Evolutionary conservation across 2,113 vertebrate species (phyloP).

Genomic region (Thryonomys swinderianus): DNA sequence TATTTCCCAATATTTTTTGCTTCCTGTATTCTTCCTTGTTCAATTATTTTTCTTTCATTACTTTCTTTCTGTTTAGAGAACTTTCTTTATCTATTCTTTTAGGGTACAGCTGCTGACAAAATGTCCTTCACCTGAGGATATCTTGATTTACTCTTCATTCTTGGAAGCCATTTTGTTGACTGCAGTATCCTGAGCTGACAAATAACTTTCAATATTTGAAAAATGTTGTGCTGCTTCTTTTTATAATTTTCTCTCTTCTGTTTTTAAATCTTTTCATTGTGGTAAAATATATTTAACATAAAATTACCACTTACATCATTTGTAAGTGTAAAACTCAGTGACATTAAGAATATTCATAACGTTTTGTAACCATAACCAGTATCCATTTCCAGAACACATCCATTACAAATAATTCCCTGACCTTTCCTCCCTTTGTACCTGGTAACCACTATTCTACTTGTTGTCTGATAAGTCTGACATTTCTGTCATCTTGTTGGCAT

Average conservation of each 20-base stretch:
- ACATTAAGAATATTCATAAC: not conserved
- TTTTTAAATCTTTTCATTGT: not conserved
- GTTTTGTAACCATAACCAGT: not conserved
- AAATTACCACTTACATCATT: constrained; percentile 34
- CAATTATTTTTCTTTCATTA: not conserved
- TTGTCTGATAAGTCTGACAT: constrained; percentile 14
- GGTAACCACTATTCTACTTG: constrained; percentile 6
- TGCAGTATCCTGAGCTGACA: not conserved
- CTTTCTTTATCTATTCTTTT: constrained; percentile 27
- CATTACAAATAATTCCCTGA: not conserved
- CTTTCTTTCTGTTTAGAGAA: not conserved
- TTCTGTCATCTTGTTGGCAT: constrained; percentile 10
- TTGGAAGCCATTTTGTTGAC: constrained; percentile 4
- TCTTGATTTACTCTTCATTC: constrained; percentile 15
- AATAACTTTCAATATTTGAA: not conserved
- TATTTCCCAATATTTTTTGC: constrained; percentile 12
- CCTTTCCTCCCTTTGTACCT: not conserved
- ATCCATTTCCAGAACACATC: constrained; percentile 15
- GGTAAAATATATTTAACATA: constrained; percentile 19
- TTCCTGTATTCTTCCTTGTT: not conserved
- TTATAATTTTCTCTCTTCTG: not conserved
- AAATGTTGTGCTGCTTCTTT: not conserved
- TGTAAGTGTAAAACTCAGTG: constrained; percentile 5
- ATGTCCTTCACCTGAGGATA: constrained; percentile 35
- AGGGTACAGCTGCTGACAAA: not conserved